Conservation (phyloP, 2,797 vertebrate species). For the Lates japonicus region DNA sequence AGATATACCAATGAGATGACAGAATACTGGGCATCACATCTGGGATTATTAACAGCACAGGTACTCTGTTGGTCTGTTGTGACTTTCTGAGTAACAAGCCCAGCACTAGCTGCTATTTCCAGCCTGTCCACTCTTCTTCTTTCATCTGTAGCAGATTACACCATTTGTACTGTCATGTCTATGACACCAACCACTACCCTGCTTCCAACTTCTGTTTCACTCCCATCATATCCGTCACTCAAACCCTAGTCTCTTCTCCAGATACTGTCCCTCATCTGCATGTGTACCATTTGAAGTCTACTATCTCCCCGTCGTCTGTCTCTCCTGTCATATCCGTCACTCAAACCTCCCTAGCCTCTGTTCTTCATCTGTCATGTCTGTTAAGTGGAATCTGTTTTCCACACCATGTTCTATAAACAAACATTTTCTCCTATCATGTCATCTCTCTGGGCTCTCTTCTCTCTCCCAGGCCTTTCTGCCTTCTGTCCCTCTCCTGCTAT, state of each 20-base stretch:
- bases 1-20: background rate
- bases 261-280: constrained; percentile 59
- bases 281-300: constrained; percentile 59
- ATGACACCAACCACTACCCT: constrained; percentile 42
- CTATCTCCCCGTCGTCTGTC: constrained; percentile 39
- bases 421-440: constrained; percentile 36
- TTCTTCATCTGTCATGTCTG: constrained; percentile 54
- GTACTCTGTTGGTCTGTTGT: background rate
- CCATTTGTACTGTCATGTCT: constrained; percentile 45
- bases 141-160: constrained; percentile 54
- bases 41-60: background rate
- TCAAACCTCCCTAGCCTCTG: constrained; percentile 44
- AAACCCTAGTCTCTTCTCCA: constrained; percentile 16
- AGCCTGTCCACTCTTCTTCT: constrained; percentile 30
- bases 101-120: constrained; percentile 20
- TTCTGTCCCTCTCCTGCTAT: constrained; percentile 15
- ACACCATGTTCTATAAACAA: constrained; percentile 50
- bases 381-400: constrained; percentile 36
- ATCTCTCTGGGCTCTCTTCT: constrained; percentile 21
- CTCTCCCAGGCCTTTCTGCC: constrained; percentile 32
- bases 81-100: constrained; percentile 8
- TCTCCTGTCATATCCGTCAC: constrained; percentile 46
- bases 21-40: background rate
- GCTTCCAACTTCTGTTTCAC: constrained; percentile 30
- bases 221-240: constrained; percentile 54